A percentile compares a stretch with the other conserved stretches of the same genome.
Evolutionary conservation across 2,888 invertebrate genomes (phyloP).

Genomic region (Eilema griseolum): DNA sequence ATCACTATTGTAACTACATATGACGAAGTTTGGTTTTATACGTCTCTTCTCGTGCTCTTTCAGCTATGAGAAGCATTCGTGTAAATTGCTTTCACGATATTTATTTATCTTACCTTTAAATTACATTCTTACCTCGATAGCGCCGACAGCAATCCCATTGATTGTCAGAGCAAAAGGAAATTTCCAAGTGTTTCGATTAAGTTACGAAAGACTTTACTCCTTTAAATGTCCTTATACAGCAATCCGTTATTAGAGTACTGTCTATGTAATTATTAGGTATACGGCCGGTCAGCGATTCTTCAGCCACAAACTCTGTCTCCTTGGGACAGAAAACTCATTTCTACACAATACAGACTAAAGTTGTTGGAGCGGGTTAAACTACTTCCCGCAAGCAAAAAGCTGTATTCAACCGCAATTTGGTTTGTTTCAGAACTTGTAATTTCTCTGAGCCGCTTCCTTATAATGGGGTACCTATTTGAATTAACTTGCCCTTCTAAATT

Average conservation of each 20-base stretch:
- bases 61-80: too few species aligned
- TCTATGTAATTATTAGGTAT: not conserved
- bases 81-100: too few species aligned
- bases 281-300: not conserved
- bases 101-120: too few species aligned
- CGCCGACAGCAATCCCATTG: too few species aligned
- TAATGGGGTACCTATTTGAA: slow-evolving; percentile 21
- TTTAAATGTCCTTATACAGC: not conserved
- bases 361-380: slow-evolving; percentile 28
- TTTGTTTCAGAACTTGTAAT: slow-evolving; percentile 43
- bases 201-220: not conserved
- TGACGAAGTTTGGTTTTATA: too few species aligned
- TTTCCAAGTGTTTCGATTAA: too few species aligned
- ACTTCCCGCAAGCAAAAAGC: slow-evolving; percentile 27
- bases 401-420: slow-evolving; percentile 29
- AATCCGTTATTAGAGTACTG: not conserved
- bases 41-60: too few species aligned
- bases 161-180: too few species aligned
- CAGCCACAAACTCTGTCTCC: not conserved
- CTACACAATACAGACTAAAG: slow-evolving; percentile 29
- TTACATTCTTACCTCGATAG: too few species aligned
- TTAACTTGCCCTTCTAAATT: slow-evolving; percentile 40
- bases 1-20: too few species aligned
- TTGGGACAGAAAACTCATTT: slow-evolving; percentile 1
- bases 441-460: slow-evolving; percentile 39